phyloP scores from a whole-genome alignment of 2,888 invertebrate species.

The Oscheius sp. region DNA sequence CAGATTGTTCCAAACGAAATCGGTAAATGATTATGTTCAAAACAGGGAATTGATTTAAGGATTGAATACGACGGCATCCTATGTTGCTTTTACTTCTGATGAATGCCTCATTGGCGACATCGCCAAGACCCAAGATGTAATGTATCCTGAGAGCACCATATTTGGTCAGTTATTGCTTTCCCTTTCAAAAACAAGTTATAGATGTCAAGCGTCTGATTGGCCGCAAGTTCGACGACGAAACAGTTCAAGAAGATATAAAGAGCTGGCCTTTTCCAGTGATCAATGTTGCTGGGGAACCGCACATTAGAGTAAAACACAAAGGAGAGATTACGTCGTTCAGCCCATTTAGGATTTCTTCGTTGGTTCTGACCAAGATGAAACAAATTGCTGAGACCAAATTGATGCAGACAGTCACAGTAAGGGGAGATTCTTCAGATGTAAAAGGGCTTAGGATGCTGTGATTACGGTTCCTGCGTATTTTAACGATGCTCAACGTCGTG shows the following conservation, averaged over 20 bases:
- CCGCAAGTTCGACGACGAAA: conserved; percentile 75
- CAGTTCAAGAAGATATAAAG: conserved; percentile 69
- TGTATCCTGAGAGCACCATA: conserved; percentile 74
- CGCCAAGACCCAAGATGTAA: conserved; percentile 77
- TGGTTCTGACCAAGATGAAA: conserved; percentile 72
- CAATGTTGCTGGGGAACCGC: conserved; percentile 55
- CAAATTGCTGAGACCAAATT: conserved; percentile 75
- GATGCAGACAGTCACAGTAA: conserved; percentile 74
- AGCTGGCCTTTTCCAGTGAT: conserved; percentile 72
- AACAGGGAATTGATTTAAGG: conserved; percentile 68
- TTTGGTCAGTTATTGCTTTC: conserved; percentile 60
- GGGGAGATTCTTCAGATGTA: conserved; percentile 74
- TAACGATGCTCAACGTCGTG: conserved; percentile 80
- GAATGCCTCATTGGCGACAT: conserved; percentile 76
- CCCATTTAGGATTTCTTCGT: conserved; percentile 72
- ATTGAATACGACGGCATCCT: conserved; percentile 80
- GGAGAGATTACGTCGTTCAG: conserved; percentile 83
- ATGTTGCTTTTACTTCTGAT: conserved; percentile 77
- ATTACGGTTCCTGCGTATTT: conserved; percentile 89
- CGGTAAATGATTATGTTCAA: conserved; percentile 77
- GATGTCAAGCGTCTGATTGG: conserved; percentile 76
- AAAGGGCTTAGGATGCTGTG: conserved; percentile 80
- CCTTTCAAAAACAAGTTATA: too few relatives aligned
- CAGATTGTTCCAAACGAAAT: conserved; percentile 77
- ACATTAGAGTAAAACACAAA: conserved; percentile 83